A percentile compares a stretch with the other conserved stretches of the same genome.
These are phyloP conservation scores for Tenthredo livida DNA, from an alignment of 2,888 invertebrate species.

Conservation along the genomic window DNA sequence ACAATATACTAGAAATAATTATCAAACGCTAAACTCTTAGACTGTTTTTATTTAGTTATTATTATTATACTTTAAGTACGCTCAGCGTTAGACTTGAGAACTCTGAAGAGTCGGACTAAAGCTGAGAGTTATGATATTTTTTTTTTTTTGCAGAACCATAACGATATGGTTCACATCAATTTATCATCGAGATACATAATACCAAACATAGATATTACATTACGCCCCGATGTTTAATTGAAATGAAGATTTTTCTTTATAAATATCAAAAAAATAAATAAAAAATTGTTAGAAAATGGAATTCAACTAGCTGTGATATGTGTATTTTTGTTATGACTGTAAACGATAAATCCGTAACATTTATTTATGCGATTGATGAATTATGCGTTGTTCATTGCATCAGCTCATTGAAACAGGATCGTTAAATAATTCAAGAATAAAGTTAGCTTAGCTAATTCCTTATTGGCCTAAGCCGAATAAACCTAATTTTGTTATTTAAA, in stretches of 20 bases:
- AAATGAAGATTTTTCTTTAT: background rate
- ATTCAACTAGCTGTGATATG: conserved; percentile 16
- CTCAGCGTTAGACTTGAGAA: background rate
- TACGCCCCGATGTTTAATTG: background rate
- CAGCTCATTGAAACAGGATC: background rate
- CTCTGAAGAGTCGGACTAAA: background rate
- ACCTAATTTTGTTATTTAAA: background rate
- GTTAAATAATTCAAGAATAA: background rate
- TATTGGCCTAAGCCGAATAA: background rate
- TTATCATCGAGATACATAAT: background rate
- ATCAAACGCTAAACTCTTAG: too few species aligned
- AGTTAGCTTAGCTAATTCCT: too few species aligned
- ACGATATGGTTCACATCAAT: background rate
- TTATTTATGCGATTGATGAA: background rate
- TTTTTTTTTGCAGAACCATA: background rate
- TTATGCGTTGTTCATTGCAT: background rate
- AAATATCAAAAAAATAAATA: background rate
- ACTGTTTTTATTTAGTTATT: too few species aligned
- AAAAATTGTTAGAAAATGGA: background rate
- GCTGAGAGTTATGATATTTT: background rate
- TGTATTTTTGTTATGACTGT: conserved; percentile 3
- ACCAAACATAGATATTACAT: background rate
- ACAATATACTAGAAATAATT: too few species aligned
- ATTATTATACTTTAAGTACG: too few species aligned
- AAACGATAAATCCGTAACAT: background rate